Conservation (phyloP, 2,888 invertebrate species). For the Lasioglossum vierecki region DNA sequence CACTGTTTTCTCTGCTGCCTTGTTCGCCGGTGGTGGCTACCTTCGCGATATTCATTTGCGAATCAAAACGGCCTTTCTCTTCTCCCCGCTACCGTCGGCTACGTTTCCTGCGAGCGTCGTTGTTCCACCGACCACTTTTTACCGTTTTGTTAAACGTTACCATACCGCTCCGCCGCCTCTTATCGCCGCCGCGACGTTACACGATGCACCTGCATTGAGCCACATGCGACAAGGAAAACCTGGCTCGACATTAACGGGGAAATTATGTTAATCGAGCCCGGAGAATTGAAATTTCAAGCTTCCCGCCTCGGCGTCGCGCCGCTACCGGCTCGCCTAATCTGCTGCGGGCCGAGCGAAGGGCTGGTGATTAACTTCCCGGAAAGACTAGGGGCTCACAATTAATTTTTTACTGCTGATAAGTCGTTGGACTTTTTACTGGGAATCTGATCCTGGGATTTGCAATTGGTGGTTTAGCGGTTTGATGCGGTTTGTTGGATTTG, state of each 20-base stretch:
- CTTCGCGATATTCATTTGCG: slow-evolving; percentile 69
- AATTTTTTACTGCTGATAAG: neutral
- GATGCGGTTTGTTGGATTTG: neutral
- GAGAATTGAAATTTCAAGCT: slow-evolving; percentile 58
- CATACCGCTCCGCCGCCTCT: slow-evolving; percentile 29
- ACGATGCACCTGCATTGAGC: slow-evolving; percentile 38
- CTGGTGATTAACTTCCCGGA: neutral
- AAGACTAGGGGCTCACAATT: neutral
- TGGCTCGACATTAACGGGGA: slow-evolving; percentile 55
- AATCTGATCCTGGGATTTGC: neutral
- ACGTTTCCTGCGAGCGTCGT: slow-evolving; percentile 43
- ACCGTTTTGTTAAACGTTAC: slow-evolving; percentile 56
- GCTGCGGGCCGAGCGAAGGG: neutral
- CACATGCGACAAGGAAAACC: slow-evolving; percentile 26
- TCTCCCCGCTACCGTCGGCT: neutral
- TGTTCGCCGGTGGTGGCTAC: neutral
- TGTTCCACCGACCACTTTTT: slow-evolving; percentile 57
- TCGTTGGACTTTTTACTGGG: neutral
- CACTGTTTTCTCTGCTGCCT: neutral
- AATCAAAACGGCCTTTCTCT: slow-evolving; percentile 55
- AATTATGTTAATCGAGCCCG: slow-evolving; percentile 61
- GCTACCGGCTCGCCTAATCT: neutral
- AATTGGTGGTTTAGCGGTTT: neutral
- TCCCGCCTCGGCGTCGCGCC: neutral
- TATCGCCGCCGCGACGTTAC: slow-evolving; percentile 47